Conservation (phyloP, 2,888 invertebrate species). For the Coecobrya sp. region DNA sequence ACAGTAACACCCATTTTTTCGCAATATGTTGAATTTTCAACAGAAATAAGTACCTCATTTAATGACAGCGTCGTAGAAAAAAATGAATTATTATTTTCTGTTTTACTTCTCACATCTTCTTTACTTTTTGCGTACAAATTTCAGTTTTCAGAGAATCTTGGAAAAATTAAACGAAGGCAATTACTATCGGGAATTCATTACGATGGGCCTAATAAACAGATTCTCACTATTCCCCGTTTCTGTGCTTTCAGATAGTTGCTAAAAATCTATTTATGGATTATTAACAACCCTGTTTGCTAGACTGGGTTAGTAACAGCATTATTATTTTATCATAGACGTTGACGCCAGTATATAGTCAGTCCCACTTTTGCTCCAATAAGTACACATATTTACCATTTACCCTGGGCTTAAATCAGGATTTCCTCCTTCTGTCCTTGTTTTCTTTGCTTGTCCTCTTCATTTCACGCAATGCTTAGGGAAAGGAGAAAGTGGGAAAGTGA, state of each 20-base stretch:
- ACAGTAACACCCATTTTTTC: not conserved
- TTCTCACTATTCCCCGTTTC: constrained; percentile 9
- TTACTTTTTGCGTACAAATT: not conserved
- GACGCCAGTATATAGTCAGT: not conserved
- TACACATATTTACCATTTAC: constrained; percentile 9
- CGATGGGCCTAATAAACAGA: not conserved
- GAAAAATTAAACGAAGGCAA: too few relatives aligned
- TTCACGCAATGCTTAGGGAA: constrained; percentile 12
- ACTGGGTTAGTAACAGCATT: not conserved
- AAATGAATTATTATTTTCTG: not conserved
- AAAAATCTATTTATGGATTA: not conserved
- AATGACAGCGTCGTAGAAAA: too few relatives aligned
- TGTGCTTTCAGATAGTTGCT: not conserved
- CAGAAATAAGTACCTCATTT: too few relatives aligned
- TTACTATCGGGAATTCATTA: too few relatives aligned
- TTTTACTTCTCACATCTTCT: too few relatives aligned
- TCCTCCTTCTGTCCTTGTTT: not conserved
- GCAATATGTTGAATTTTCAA: too few relatives aligned
- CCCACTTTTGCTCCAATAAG: constrained; percentile 6
- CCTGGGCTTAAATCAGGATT: constrained; percentile 16
- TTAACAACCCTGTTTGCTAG: not conserved
- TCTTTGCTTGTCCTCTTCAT: not conserved
- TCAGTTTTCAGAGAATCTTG: too few relatives aligned
- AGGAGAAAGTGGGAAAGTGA: constrained; percentile 34
- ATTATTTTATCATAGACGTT: not conserved